Conservation (phyloP, 1,140 invertebrate genomes). For the Drosophila arizonae region DNA sequence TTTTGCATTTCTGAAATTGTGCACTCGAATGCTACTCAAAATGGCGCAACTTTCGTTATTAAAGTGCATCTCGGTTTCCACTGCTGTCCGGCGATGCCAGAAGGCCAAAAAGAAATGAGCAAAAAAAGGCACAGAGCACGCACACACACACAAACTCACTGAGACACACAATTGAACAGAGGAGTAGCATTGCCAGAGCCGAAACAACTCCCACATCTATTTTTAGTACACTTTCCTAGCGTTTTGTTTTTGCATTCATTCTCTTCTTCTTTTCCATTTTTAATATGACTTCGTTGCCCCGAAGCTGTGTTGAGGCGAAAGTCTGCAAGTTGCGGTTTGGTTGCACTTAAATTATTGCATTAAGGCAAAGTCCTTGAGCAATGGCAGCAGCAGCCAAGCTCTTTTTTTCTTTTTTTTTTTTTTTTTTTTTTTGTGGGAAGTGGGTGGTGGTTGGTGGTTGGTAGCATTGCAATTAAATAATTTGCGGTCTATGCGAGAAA, state of each 20-base stretch:
- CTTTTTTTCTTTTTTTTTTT: slow-evolving; percentile 9
- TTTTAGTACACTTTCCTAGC: slow-evolving; percentile 34
- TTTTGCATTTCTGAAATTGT: slow-evolving; percentile 62
- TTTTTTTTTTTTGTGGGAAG: no score
- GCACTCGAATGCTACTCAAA: slow-evolving; percentile 46
- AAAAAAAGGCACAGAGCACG: slow-evolving; percentile 14
- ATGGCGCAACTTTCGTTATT: slow-evolving; percentile 73
- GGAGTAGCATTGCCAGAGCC: slow-evolving; percentile 22
- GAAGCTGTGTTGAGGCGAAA: slow-evolving; percentile 35
- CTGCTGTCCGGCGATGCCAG: slow-evolving; percentile 39
- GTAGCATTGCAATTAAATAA: slow-evolving; percentile 73
- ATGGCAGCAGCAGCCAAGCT: slow-evolving; percentile 34
- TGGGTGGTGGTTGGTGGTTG: background rate
- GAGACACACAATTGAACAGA: slow-evolving; percentile 40
- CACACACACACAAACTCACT: slow-evolving; percentile 29
- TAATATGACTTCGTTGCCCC: slow-evolving; percentile 71
- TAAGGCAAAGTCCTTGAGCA: slow-evolving; percentile 68
- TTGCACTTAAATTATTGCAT: slow-evolving; percentile 80
- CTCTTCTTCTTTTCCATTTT: slow-evolving; percentile 60
- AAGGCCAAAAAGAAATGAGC: slow-evolving; percentile 49
- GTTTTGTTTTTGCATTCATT: background rate
- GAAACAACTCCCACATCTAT: slow-evolving; percentile 59
- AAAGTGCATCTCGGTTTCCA: slow-evolving; percentile 65
- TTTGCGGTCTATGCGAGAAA: slow-evolving; percentile 71
- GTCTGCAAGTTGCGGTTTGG: slow-evolving; percentile 71